Percentiles rank a stretch among this genome's conserved stretches.
Evolutionary conservation across 35 echinoderm and acorn worm genomes (phyloP).

Genomic region (Amphiura filiformis): DNA sequence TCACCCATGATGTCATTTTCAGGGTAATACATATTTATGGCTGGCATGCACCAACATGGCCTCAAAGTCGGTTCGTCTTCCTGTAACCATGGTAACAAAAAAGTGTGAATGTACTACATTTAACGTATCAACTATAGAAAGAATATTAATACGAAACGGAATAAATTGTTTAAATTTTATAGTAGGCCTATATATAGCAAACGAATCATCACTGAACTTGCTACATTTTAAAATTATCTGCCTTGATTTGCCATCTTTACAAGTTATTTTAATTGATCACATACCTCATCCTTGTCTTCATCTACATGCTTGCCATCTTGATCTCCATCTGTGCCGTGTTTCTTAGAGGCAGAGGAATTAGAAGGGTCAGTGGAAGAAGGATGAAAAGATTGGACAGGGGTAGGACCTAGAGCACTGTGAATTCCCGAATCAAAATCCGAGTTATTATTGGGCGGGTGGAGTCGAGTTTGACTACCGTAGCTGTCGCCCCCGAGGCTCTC

Average conservation of each 20-base stretch:
- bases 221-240: too few species aligned
- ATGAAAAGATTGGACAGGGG: slow-evolving; percentile 50
- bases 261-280: too few species aligned
- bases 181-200: too few species aligned
- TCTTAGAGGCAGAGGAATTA: slow-evolving; percentile 48
- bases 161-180: too few species aligned
- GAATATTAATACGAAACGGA: too few species aligned
- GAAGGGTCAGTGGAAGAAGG: slow-evolving; percentile 41
- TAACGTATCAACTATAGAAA: too few species aligned
- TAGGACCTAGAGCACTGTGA: slow-evolving; percentile 86
- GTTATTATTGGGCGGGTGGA: slow-evolving; percentile 40
- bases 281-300: background rate
- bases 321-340: background rate
- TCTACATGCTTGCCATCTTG: slow-evolving; percentile 44
- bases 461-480: slow-evolving; percentile 70
- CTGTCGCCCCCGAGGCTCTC: slow-evolving; percentile 67
- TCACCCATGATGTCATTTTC: slow-evolving; percentile 51
- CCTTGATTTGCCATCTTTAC: too few species aligned
- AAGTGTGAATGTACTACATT: too few species aligned
- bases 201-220: too few species aligned
- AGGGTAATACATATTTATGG: slow-evolving; percentile 91
- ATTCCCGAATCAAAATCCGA: slow-evolving; percentile 87
- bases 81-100: background rate
- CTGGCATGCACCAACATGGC: slow-evolving; percentile 63
- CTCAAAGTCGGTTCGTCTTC: slow-evolving; percentile 71